phyloP scores from a whole-genome alignment of 2,888 invertebrate species.

The Eremobia ochroleuca region DNA sequence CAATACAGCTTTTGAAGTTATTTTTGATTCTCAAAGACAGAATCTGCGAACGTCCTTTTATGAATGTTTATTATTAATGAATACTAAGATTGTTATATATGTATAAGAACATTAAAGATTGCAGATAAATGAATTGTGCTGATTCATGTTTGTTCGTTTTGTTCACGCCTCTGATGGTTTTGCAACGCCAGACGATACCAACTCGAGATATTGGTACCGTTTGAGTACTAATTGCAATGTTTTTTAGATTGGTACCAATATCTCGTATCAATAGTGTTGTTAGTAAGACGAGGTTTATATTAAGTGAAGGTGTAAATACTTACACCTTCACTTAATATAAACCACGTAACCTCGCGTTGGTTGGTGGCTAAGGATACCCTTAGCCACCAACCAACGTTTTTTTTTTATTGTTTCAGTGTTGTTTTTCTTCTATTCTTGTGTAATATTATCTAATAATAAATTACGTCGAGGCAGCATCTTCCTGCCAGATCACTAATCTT shows the following conservation, averaged over 20 bases:
- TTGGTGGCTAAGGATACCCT: too few relatives aligned
- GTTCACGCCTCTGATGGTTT: constrained; percentile 39
- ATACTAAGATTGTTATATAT: constrained; percentile 8
- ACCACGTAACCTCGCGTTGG: too few relatives aligned
- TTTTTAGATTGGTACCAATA: constrained; percentile 17
- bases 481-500: neutral
- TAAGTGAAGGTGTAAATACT: too few relatives aligned
- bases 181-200: constrained; percentile 49
- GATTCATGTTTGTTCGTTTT: constrained; percentile 42
- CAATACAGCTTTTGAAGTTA: constrained; percentile 58
- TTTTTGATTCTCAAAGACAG: constrained; percentile 33
- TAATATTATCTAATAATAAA: neutral
- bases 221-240: constrained; percentile 36
- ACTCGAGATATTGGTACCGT: constrained; percentile 47
- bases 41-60: constrained; percentile 30
- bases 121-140: constrained; percentile 44
- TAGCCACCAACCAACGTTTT: too few relatives aligned
- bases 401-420: too few relatives aligned
- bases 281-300: neutral
- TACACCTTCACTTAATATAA: too few relatives aligned
- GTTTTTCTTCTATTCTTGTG: too few relatives aligned
- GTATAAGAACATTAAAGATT: constrained; percentile 35
- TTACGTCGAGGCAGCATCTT: neutral
- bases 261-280: constrained; percentile 15
- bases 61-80: constrained; percentile 37